A percentile compares a stretch with the other conserved stretches of the same genome.
phyloP scores from a whole-genome alignment of 1,140 invertebrate genomes.

The Capitella teleta region DNA sequence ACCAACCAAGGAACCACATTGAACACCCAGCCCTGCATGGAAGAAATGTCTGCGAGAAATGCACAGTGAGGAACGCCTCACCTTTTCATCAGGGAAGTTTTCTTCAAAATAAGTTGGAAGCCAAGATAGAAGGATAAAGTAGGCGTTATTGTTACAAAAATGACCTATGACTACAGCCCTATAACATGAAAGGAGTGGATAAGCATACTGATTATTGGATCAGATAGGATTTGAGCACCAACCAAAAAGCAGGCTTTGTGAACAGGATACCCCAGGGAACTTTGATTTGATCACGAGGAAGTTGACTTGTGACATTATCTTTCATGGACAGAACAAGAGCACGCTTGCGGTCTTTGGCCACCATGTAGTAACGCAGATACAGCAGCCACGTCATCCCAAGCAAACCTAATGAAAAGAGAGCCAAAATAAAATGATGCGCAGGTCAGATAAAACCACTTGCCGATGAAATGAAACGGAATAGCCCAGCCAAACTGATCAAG shows the following conservation, averaged over 20 bases:
- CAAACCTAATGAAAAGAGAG: slow-evolving; percentile 34
- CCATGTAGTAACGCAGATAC: slow-evolving; percentile 44
- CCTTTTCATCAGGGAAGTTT: slow-evolving; percentile 37
- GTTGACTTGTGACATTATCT: slow-evolving; percentile 10
- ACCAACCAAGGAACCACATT: slow-evolving; percentile 64
- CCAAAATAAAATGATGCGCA: neutral
- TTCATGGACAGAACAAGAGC: slow-evolving; percentile 15
- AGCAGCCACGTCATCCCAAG: slow-evolving; percentile 49
- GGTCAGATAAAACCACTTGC: slow-evolving; percentile 32
- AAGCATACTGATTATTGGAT: neutral
- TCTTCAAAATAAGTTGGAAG: slow-evolving; percentile 67
- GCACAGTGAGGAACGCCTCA: neutral
- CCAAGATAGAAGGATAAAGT: slow-evolving; percentile 63
- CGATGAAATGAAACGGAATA: slow-evolving; percentile 56
- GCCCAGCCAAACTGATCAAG: slow-evolving; percentile 58
- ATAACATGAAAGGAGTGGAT: slow-evolving; percentile 15
- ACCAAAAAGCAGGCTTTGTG: slow-evolving; percentile 51
- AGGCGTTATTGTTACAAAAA: slow-evolving; percentile 64
- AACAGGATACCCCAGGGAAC: slow-evolving; percentile 50
- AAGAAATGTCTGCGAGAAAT: neutral
- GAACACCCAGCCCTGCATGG: slow-evolving; percentile 51
- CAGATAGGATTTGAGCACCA: slow-evolving; percentile 18
- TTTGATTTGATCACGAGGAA: slow-evolving; percentile 14
- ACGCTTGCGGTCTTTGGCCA: slow-evolving; percentile 26
- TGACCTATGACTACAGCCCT: slow-evolving; percentile 61